These are phyloP conservation scores for Lochmaea capreae DNA, from an alignment of 2,888 invertebrate species.

Conservation along the genomic window DNA sequence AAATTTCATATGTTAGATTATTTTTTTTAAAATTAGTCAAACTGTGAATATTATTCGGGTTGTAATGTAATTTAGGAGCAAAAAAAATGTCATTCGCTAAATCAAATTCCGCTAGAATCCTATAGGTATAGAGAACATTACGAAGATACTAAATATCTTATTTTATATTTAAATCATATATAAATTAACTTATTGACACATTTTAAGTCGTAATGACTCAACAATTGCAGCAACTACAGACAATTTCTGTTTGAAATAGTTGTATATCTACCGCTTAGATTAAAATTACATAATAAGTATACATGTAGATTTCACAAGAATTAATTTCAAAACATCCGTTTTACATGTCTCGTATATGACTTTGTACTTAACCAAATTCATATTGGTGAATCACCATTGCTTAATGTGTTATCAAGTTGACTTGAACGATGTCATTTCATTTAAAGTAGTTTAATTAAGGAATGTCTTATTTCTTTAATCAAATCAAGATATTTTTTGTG, in stretches of 20 bases:
- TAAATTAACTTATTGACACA: too few species aligned
- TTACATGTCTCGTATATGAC: constrained; percentile 30
- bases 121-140: too few species aligned
- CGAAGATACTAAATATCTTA: too few species aligned
- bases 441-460: background rate
- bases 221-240: constrained; percentile 21
- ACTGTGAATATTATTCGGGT: too few species aligned
- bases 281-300: constrained; percentile 39
- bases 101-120: too few species aligned
- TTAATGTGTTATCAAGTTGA: constrained; percentile 4
- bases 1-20: background rate
- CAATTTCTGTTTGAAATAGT: constrained; percentile 28
- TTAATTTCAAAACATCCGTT: constrained; percentile 41
- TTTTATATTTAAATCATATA: too few species aligned
- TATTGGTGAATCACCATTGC: constrained; percentile 30
- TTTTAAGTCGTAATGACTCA: too few species aligned
- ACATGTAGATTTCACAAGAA: constrained; percentile 40
- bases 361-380: constrained; percentile 22
- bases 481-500: background rate
- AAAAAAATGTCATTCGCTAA: too few species aligned
- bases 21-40: too few species aligned
- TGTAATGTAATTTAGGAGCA: too few species aligned
- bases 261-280: constrained; percentile 24
- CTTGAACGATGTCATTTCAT: background rate
- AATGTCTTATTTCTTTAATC: background rate